These are phyloP conservation scores for Catharus fuscescens DNA, from an alignment of 2,113 vertebrate species.

Conservation along the genomic window DNA sequence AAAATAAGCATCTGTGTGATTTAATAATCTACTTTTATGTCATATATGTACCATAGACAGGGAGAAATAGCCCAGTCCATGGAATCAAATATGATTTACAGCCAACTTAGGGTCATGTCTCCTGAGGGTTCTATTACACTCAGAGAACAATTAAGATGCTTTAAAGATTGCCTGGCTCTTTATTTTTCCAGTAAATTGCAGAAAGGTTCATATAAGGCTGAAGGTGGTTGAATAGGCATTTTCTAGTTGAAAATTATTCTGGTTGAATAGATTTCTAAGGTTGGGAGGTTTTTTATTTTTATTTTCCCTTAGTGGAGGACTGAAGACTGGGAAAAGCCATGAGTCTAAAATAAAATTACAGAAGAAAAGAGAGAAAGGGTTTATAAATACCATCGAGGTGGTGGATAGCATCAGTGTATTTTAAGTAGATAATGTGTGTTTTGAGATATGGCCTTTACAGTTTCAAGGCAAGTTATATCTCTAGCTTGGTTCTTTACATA, in stretches of 20 bases:
- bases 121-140: conserved; percentile 36
- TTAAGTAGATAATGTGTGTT: neutral
- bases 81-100: conserved; percentile 53
- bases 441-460: conserved; percentile 6
- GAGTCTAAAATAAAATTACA: neutral
- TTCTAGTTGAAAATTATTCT: neutral
- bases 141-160: conserved; percentile 53
- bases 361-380: neutral
- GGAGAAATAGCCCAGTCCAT: neutral
- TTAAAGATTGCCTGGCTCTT: conserved; percentile 59
- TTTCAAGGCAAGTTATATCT: conserved; percentile 21
- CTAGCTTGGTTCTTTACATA: neutral
- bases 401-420: neutral
- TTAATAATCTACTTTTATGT: neutral
- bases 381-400: neutral
- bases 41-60: neutral
- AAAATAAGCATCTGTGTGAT: neutral
- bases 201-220: conserved; percentile 32
- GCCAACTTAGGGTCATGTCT: conserved; percentile 52
- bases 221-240: conserved; percentile 29
- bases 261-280: neutral
- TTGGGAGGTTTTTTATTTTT: neutral
- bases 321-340: neutral
- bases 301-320: neutral
- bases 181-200: conserved; percentile 48